Conservation (phyloP, 2,888 invertebrate species). For the Mimas tiliae region DNA sequence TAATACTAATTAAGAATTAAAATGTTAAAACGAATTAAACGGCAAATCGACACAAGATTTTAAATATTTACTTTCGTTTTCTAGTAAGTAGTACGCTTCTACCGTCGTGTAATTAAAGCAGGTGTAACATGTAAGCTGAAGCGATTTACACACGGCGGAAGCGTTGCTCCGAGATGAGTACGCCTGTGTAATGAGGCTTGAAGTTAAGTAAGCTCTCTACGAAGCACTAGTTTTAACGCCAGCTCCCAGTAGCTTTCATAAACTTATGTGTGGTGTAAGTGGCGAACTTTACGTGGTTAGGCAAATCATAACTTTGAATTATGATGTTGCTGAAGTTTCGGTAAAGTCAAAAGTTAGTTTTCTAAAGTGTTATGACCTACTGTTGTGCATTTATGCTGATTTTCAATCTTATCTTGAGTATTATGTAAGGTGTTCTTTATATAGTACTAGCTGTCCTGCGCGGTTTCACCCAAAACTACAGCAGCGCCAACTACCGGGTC, state of each 20-base stretch:
- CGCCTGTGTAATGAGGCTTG: constrained; percentile 52
- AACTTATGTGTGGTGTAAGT: constrained; percentile 30
- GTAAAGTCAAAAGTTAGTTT: no score
- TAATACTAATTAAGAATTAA: no score
- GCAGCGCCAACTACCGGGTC: no score
- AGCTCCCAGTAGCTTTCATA: constrained; percentile 40
- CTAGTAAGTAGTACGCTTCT: background rate
- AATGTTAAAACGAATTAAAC: background rate
- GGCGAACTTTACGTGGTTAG: background rate
- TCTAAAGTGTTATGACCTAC: background rate
- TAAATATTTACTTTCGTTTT: background rate
- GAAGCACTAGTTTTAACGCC: constrained; percentile 47
- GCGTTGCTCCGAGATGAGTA: constrained; percentile 42
- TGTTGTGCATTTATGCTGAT: no score
- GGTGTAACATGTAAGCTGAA: constrained; percentile 22
- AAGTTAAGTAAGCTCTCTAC: constrained; percentile 48
- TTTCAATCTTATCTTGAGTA: no score
- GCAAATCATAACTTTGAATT: background rate
- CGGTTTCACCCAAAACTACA: no score
- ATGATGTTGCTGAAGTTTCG: background rate
- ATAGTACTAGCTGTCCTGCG: no score
- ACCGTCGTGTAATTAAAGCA: constrained; percentile 6
- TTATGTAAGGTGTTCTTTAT: no score
- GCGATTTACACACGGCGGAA: constrained; percentile 19
- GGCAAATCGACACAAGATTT: background rate